Base-by-base conservation (phyloP, 2,888 invertebrate species). In the Cryptus armator region DNA sequence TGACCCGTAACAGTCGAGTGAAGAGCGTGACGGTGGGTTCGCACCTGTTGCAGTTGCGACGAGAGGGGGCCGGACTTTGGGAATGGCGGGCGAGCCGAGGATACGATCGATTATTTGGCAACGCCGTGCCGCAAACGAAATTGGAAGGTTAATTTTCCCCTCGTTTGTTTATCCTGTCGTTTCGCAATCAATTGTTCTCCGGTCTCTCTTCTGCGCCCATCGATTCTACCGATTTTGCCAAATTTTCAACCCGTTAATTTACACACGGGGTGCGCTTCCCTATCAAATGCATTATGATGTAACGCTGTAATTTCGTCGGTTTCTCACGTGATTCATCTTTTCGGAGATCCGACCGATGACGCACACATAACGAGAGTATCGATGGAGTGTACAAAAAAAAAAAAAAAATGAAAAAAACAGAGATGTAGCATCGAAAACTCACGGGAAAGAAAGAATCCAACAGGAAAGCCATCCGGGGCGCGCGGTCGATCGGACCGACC, bases 31-130 rank as follows among this genome's bases (percentile, higher is more conserved):
- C 70, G 64, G 46, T 48, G 62, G 19, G 19, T 51, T 78, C 81
- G 71, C 84, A 85, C 84, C 84, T 85, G 84, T 85, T 85, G 84
- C 84, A 78, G 84, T 70, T 14, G n/a, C 43, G 46, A 51, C 29
- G 43, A 48, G 56, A 64, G 71, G 16, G 14, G 10, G 59, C 59
- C 32, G 66, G 66, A 19, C 76, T 29, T 48, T 70, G 64, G 56
- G 43, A 29, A 14, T 74, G 44, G 59, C 43, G 66, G 48, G 19
- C 29, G 46, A 68, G 72, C 9, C 24, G 81, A 53, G 70, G 68
- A 81, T 19, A 67, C 90, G 87, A 92, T 92, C 92, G 92, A 93
- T 92, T 92, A 90, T 91, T 93, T 91, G 90, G 91, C 90, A 90
- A 92, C 92, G 90, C 91, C 37, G 90, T 91, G 91, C 91, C 91